Conservation (phyloP, 2,113 vertebrate species). For the Thryonomys swinderianus region DNA sequence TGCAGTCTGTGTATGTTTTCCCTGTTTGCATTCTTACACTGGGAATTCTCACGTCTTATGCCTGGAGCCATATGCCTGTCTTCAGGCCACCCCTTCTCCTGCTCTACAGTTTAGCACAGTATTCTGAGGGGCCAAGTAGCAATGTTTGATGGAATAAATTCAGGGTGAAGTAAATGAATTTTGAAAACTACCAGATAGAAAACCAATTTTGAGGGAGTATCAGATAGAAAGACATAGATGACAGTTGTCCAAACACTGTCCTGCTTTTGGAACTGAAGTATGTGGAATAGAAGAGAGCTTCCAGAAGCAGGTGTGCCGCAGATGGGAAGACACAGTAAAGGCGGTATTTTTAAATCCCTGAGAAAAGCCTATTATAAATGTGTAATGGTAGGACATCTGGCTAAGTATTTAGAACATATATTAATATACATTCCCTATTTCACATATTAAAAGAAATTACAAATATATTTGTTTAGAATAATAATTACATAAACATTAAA, state of each 20-base stretch:
- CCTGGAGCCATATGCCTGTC: background rate
- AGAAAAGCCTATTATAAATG: background rate
- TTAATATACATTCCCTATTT: background rate
- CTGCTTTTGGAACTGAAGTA: background rate
- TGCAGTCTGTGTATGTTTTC: background rate
- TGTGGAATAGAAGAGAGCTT: background rate
- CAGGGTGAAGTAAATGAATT: slow-evolving; percentile 45
- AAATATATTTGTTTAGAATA: slow-evolving; percentile 35
- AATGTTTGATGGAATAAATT: slow-evolving; percentile 44
- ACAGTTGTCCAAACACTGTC: background rate
- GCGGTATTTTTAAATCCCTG: background rate
- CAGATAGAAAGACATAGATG: background rate
- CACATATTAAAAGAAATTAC: background rate
- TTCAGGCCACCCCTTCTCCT: background rate
- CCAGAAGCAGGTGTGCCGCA: background rate
- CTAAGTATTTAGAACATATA: slow-evolving; percentile 3
- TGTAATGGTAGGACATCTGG: background rate
- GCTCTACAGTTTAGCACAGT: background rate
- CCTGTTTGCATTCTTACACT: background rate
- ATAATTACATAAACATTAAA: slow-evolving; percentile 35
- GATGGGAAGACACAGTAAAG: background rate
- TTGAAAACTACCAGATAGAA: background rate
- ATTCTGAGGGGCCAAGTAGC: background rate
- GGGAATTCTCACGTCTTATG: background rate
- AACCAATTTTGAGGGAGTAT: background rate